Base-by-base conservation (phyloP, 2,113 vertebrate genomes). In the Dasypus novemcinctus region DNA sequence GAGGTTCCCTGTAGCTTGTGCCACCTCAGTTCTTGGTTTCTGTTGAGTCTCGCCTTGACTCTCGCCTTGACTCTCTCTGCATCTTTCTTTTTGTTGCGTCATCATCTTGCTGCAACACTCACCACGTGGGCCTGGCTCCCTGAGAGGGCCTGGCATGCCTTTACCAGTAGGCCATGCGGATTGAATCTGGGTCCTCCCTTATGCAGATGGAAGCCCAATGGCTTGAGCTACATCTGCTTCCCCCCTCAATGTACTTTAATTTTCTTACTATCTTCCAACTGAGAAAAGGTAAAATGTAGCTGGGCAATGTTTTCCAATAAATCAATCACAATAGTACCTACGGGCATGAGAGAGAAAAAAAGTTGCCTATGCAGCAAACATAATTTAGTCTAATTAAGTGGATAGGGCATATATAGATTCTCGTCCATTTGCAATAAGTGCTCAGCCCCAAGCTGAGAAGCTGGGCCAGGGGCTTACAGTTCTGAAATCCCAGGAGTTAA, bases 291-390 rank as follows among this genome's bases (percentile, higher is more conserved):
- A 75, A 87, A 84, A 93, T 72, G 71, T 33, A 78, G 49, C 15
- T 61, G 15, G 54, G 36, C 9, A 43, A 82, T 12, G 25, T 52
- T 83, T 83, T 93, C 66, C 43, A 88, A 38, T 54, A 61, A 36
- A 78, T 38, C 68, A 76, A 93, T 93, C 84, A 90, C 21, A 95
- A 94, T 4, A 69, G 63, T 38, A 72, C 68, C 79, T 54, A 46
- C 1, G 41, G 41, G 66, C 43, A 75, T 90, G 14, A 80, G 71
- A 63, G 87, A 76, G 89, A 49, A 49, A 5, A 69, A 23, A 61
- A 79, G 27, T 9, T 59, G 75, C 72, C 33, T n/a, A 14, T 6
- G 75, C 54, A 72, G 27, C 49, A 52, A 85, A 87, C 27, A 2
- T 18, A 76, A 75, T 14, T 71, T 20, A 20, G 64, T 57, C 72